phyloP scores from a whole-genome alignment of 2,888 invertebrate species.

The Lepidochrysops patricia region DNA sequence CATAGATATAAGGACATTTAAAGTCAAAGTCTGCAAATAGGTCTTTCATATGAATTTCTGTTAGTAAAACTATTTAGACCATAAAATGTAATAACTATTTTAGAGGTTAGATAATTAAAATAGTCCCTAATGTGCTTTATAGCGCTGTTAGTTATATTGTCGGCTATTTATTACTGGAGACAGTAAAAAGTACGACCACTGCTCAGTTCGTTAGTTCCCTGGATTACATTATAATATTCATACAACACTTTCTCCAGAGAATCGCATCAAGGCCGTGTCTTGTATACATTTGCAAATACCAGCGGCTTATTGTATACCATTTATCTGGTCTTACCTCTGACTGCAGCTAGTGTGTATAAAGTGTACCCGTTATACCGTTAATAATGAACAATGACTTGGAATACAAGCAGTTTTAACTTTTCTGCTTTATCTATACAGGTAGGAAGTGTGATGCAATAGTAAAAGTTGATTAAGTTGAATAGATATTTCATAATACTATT shows the following conservation, averaged over 20 bases:
- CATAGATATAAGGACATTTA: neutral
- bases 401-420: too few species aligned
- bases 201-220: neutral
- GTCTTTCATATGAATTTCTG: neutral
- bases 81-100: neutral
- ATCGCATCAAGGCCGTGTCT: too few species aligned
- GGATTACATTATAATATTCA: conserved; percentile 1
- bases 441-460: too few species aligned
- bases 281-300: too few species aligned
- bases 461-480: too few species aligned
- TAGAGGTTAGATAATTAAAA: neutral
- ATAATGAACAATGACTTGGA: too few species aligned
- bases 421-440: too few species aligned
- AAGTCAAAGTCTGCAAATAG: neutral
- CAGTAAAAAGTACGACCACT: neutral
- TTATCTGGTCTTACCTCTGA: too few species aligned
- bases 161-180: neutral
- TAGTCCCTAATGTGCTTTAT: neutral
- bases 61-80: neutral
- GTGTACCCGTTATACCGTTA: too few species aligned
- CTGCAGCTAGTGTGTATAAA: too few species aligned
- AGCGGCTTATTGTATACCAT: too few species aligned
- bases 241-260: neutral
- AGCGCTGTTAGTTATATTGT: neutral
- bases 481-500: too few species aligned